These are phyloP conservation scores for Xyrauchen texanus DNA, from an alignment of 2,113 vertebrate genomes.

Conservation along the genomic window DNA sequence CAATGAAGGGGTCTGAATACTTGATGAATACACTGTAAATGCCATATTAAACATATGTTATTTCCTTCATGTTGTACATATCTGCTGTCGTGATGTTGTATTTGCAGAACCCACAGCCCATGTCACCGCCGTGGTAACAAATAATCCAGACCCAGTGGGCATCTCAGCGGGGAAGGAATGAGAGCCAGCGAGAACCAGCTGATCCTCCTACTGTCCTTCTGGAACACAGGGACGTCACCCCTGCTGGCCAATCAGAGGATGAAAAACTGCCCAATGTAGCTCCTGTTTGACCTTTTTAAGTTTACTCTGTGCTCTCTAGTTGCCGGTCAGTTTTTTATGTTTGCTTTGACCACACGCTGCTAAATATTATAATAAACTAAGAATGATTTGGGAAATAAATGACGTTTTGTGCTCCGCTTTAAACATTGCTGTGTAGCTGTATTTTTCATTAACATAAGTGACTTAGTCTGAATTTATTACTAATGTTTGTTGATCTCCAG, in stretches of 20 bases:
- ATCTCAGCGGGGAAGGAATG: slow-evolving; percentile 14
- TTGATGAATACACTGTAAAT: background rate
- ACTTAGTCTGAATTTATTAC: too few relatives aligned
- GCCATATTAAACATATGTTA: background rate
- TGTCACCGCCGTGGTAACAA: slow-evolving; percentile 91
- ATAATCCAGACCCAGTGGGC: slow-evolving; percentile 23
- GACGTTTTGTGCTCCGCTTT: background rate
- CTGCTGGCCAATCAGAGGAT: background rate
- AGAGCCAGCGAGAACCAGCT: slow-evolving; percentile 25
- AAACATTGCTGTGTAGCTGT: too few relatives aligned
- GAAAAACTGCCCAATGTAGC: background rate
- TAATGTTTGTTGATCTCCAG: too few relatives aligned
- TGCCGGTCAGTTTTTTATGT: background rate
- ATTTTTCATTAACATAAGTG: too few relatives aligned
- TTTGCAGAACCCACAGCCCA: slow-evolving; percentile 95
- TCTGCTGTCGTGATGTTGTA: slow-evolving; percentile 97
- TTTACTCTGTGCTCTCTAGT: background rate
- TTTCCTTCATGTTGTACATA: slow-evolving; percentile 84
- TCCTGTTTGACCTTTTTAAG: background rate
- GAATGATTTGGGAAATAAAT: slow-evolving; percentile 23
- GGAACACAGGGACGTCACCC: slow-evolving; percentile 29
- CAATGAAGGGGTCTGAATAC: too few relatives aligned
- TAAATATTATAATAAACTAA: background rate
- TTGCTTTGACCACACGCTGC: background rate
- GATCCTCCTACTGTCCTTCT: slow-evolving; percentile 37